These are phyloP conservation scores for Neodiprion virginianus DNA, from an alignment of 1,140 invertebrate species.

Conservation along the genomic window DNA sequence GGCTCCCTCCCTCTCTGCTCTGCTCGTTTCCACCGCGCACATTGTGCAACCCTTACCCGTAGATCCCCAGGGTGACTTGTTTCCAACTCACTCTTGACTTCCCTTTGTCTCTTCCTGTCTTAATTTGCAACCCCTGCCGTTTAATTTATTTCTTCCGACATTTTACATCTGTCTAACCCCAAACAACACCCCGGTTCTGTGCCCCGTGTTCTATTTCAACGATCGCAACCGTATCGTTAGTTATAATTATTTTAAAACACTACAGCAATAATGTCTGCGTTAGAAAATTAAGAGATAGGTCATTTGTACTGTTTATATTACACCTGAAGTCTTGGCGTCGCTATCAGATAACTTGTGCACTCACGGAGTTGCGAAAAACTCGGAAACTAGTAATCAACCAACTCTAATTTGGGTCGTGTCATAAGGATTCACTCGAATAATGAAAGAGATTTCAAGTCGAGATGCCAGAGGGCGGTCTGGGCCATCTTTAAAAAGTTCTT, in stretches of 20 bases:
- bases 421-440: constrained; percentile 8
- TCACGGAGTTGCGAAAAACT: neutral
- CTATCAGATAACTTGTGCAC: neutral
- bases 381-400: neutral
- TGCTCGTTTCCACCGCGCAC: neutral
- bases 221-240: neutral
- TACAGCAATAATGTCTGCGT: neutral
- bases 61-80: constrained; percentile 10
- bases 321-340: neutral
- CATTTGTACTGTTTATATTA: neutral
- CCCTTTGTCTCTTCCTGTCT: constrained; percentile 17
- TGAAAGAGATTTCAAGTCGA: neutral
- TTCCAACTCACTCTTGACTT: constrained; percentile 17
- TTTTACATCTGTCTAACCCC: constrained; percentile 14
- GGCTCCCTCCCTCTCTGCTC: neutral
- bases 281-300: neutral
- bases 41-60: neutral
- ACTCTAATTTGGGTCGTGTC: neutral
- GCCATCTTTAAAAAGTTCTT: constrained; percentile 11
- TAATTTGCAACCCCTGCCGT: constrained; percentile 12
- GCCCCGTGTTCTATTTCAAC: neutral
- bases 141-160: constrained; percentile 15
- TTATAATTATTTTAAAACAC: neutral
- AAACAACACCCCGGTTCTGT: constrained; percentile 1
- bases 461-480: neutral